Conservation (phyloP, 2,113 vertebrate species). For the Ovis canadensis region DNA sequence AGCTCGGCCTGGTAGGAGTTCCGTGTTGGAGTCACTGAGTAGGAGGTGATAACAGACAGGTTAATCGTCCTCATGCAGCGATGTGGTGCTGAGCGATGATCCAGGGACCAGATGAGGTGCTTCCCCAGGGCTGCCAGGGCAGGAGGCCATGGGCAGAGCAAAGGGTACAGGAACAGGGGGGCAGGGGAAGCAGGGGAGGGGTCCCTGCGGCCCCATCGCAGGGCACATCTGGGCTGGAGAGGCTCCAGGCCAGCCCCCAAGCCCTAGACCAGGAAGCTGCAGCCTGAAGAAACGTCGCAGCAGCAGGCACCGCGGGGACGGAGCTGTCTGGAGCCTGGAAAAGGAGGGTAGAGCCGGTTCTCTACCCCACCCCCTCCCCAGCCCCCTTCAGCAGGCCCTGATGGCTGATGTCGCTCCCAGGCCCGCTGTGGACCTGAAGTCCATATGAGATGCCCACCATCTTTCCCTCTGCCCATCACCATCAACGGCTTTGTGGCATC, state of each 20-base stretch:
- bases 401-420: neutral
- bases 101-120: neutral
- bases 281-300: neutral
- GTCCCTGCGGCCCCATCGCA: fast-evolving
- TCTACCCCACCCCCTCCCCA: neutral
- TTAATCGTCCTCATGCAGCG: neutral
- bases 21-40: neutral
- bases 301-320: fast-evolving
- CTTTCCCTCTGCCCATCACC: neutral
- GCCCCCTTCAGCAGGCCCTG: neutral
- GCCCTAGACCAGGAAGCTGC: fast-evolving
- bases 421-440: neutral
- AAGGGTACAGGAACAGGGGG: fast-evolving
- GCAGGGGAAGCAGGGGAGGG: neutral
- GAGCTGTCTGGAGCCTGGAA: neutral
- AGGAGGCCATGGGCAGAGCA: neutral
- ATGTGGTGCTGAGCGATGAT: neutral
- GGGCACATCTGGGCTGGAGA: fast-evolving
- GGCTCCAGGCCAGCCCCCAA: neutral
- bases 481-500: neutral
- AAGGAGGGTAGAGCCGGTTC: neutral
- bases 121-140: neutral
- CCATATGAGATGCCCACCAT: neutral
- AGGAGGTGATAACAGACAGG: neutral
- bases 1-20: conserved; percentile 27